phyloP scores from a whole-genome alignment of 1,140 invertebrate genomes.

The Halyomorpha halys region DNA sequence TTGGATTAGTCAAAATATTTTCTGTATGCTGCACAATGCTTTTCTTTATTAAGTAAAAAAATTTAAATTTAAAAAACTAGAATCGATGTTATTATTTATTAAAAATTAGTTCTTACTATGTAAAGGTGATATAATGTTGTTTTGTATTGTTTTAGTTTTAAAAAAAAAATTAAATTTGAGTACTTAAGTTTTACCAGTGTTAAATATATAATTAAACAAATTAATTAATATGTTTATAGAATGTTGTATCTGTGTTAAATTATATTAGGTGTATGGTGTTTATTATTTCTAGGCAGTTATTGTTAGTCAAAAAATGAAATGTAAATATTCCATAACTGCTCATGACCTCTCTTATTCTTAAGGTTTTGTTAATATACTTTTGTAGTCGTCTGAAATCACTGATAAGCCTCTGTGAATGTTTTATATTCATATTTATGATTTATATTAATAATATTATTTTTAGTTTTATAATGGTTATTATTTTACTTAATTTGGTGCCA shows the following conservation, averaged over 20 bases:
- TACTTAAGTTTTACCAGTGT: constrained; percentile 26
- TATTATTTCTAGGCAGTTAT: constrained; percentile 16
- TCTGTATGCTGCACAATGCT: constrained; percentile 13
- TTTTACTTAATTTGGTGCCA: background rate
- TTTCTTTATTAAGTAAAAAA: constrained; percentile 3
- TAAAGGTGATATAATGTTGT: constrained; percentile 16
- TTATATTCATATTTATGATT: background rate
- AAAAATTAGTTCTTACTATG: constrained; percentile 1
- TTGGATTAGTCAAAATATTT: background rate
- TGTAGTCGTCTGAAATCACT: background rate
- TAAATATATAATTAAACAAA: constrained; percentile 18
- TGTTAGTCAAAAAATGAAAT: background rate
- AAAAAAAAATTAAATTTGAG: constrained; percentile 11
- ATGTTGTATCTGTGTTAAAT: constrained; percentile 26
- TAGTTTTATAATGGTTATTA: background rate
- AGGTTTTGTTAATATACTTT: constrained; percentile 4
- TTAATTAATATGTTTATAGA: constrained; percentile 21
- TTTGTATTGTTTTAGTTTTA: constrained; percentile 20
- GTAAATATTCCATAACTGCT: constrained; percentile 13
- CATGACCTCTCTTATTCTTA: constrained; percentile 8
- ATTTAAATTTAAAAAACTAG: background rate
- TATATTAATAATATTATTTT: background rate
- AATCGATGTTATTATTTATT: background rate
- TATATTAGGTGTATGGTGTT: constrained; percentile 26
- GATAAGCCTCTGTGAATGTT: background rate